Conservation (phyloP, 1,140 invertebrate species). For the Dreissena rostriformis region DNA sequence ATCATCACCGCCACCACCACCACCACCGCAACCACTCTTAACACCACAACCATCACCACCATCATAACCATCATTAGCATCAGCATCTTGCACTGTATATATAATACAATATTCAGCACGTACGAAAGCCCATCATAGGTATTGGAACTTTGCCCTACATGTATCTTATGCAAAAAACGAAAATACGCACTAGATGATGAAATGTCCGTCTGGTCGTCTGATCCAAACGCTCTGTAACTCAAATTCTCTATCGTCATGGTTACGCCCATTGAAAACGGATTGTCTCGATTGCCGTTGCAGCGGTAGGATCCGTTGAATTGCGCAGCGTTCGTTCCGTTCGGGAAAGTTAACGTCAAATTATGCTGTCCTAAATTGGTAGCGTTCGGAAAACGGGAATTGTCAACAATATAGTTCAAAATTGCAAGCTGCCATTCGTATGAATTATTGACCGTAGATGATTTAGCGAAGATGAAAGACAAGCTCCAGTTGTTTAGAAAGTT, state of each 20-base stretch:
- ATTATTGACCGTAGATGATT: neutral
- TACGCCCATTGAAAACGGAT: neutral
- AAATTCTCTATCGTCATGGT: neutral
- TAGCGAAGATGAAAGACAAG: neutral
- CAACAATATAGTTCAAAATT: neutral
- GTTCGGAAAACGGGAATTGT: neutral
- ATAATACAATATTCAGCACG: neutral
- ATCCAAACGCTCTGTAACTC: conserved; percentile 22
- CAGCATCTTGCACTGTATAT: too few species aligned
- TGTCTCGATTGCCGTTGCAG: conserved; percentile 3
- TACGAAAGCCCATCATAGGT: neutral
- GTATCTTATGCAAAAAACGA: too few species aligned
- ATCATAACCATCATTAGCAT: neutral
- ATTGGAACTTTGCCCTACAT: too few species aligned
- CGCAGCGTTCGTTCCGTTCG: conserved; percentile 5
- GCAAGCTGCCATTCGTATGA: neutral
- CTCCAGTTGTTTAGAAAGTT: neutral
- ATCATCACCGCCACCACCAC: too few species aligned
- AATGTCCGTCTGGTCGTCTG: neutral
- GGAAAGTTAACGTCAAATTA: neutral
- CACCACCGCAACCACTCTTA: neutral
- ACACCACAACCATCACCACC: neutral
- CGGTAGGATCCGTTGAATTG: neutral
- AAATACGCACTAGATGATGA: neutral
- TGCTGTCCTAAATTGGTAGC: neutral